These are phyloP conservation scores for Triops longicaudatus DNA, from an alignment of 1,140 invertebrate species.

Conservation along the genomic window DNA sequence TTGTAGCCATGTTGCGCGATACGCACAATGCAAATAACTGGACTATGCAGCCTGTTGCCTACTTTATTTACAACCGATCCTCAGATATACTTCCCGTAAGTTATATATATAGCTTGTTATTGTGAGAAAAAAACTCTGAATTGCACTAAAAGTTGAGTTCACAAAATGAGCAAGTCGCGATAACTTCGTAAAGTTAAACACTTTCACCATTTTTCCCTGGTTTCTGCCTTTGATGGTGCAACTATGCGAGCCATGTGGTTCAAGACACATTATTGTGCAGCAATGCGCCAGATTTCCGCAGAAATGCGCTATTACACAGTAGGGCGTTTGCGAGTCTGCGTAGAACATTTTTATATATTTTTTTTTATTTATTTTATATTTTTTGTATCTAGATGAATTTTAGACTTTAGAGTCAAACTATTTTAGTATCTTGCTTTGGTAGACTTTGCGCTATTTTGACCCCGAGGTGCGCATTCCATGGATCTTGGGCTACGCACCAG, in stretches of 20 bases:
- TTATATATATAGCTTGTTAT: conserved; percentile 6
- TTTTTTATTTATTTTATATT: too few relatives aligned
- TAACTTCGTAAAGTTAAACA: too few relatives aligned
- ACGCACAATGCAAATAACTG: conserved; percentile 40
- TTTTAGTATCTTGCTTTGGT: not conserved
- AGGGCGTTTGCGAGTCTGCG: too few relatives aligned
- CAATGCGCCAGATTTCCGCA: too few relatives aligned
- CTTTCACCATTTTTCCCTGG: not conserved
- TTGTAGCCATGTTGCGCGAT: conserved; percentile 61
- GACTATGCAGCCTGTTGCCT: conserved; percentile 62
- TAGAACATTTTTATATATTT: too few relatives aligned
- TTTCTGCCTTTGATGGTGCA: not conserved
- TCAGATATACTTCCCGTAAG: conserved; percentile 38
- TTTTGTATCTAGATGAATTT: too few relatives aligned
- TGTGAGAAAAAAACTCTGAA: not conserved
- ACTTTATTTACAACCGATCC: conserved; percentile 53
- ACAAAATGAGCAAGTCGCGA: not conserved
- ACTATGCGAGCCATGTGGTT: too few relatives aligned
- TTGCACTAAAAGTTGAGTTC: not conserved
- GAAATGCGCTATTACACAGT: too few relatives aligned
- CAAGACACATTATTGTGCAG: too few relatives aligned
- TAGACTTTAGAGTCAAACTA: too few relatives aligned
- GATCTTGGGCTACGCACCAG: conserved; percentile 58
- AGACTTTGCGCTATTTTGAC: conserved; percentile 55
- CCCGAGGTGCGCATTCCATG: conserved; percentile 56